These are phyloP conservation scores for Ceyx cyanopectus DNA, from an alignment of 2,113 vertebrate species.

Conservation along the genomic window DNA sequence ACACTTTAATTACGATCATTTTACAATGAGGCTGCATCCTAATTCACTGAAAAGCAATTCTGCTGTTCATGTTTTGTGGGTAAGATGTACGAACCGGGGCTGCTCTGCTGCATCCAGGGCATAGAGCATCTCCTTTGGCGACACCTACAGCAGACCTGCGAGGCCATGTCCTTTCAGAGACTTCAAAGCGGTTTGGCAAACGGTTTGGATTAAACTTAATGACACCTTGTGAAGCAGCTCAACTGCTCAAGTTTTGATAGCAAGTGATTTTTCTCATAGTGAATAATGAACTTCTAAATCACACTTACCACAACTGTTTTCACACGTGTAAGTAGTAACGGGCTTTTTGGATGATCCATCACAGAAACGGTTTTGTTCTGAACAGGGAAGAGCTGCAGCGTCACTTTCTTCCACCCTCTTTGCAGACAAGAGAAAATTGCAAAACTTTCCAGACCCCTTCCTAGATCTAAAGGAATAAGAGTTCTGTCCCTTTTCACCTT, in stretches of 20 bases:
- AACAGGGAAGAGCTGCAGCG: conserved; percentile 21
- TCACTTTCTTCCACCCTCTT: conserved; percentile 33
- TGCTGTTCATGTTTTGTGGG: fast-evolving
- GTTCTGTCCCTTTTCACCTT: neutral
- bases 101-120: no score
- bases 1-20: fast-evolving
- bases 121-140: fast-evolving
- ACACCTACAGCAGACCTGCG: fast-evolving
- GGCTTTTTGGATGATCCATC: neutral
- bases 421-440: neutral
- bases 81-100: no score
- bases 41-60: neutral
- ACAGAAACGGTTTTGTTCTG: conserved; percentile 30
- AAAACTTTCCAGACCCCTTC: conserved; percentile 33
- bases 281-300: neutral
- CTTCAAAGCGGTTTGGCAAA: neutral
- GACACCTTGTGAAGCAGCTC: neutral
- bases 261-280: fast-evolving
- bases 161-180: fast-evolving
- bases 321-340: neutral
- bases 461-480: neutral
- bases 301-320: conserved; percentile 64
- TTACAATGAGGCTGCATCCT: neutral
- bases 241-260: neutral
- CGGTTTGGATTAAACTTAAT: neutral